Evolutionary conservation across 2,113 vertebrate species (phyloP).

Genomic region (Myiozetetes cayanensis): DNA sequence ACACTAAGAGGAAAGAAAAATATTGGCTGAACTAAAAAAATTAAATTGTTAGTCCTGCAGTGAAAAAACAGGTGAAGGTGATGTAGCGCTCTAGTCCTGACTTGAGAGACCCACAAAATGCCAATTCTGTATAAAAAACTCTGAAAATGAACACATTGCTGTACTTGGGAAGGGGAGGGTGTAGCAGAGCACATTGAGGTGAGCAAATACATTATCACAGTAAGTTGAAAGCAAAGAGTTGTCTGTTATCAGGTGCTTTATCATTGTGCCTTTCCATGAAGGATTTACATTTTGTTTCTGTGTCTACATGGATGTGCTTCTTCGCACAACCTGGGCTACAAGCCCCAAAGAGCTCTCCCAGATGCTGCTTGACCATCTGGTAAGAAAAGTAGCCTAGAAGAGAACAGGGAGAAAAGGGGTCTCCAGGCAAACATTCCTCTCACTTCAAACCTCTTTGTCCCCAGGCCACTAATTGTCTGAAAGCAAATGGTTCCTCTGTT

Average conservation of each 20-base stretch:
- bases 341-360: background rate
- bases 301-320: background rate
- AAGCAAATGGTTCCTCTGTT: background rate
- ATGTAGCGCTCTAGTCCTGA: background rate
- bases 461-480: background rate
- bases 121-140: background rate
- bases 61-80: background rate
- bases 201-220: background rate
- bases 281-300: background rate
- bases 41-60: background rate
- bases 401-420: background rate
- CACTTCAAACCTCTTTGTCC: background rate
- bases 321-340: background rate
- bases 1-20: background rate
- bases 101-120: background rate
- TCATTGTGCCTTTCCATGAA: background rate
- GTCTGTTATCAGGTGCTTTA: background rate
- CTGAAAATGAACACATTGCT: background rate
- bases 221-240: background rate
- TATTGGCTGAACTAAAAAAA: background rate
- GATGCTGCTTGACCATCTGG: background rate
- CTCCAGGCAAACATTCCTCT: background rate
- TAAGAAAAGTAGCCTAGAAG: background rate
- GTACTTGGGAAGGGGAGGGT: background rate
- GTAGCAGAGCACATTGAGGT: background rate